Evolutionary conservation across 2,888 invertebrate species (phyloP).

Genomic region (Tillus elongatus): DNA sequence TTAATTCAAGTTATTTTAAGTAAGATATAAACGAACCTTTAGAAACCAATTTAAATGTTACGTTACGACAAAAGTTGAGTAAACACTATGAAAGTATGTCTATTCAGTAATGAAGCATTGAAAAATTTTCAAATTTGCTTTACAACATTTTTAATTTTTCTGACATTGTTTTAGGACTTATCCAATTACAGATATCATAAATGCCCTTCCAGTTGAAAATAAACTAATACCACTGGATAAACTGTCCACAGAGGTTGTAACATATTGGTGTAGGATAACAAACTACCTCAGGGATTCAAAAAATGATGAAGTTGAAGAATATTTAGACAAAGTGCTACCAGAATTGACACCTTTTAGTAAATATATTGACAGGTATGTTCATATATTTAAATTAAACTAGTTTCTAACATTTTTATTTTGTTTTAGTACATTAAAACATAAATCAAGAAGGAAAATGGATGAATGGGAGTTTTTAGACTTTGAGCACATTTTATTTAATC

Average conservation of each 20-base stretch:
- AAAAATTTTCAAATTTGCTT: no score
- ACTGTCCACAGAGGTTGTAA: conserved; percentile 40
- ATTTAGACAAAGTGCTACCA: conserved; percentile 46
- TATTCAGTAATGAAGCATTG: no score
- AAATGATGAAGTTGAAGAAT: conserved; percentile 39
- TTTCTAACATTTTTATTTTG: no score
- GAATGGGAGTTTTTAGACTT: conserved; percentile 32
- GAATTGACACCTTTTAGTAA: conserved; percentile 47
- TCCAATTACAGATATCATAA: conserved; percentile 34
- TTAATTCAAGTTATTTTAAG: no score
- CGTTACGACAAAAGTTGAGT: no score
- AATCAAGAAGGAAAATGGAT: conserved; percentile 20
- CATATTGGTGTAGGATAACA: conserved; percentile 50
- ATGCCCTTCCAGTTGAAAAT: conserved; percentile 36
- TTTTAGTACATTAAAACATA: conserved; percentile 17
- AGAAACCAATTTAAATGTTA: no score
- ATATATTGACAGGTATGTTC: conserved; percentile 44
- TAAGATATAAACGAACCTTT: no score
- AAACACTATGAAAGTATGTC: no score
- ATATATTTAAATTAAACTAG: no score
- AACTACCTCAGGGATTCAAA: conserved; percentile 40
- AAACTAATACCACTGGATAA: conserved; percentile 40
- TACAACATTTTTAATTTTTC: not conserved
- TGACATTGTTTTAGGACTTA: conserved; percentile 30
- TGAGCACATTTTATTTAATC: conserved; percentile 47